A percentile compares a stretch with the other conserved stretches of the same genome.
Evolutionary conservation across 2,888 invertebrate species (phyloP).

Genomic region (Volucella inflata): DNA sequence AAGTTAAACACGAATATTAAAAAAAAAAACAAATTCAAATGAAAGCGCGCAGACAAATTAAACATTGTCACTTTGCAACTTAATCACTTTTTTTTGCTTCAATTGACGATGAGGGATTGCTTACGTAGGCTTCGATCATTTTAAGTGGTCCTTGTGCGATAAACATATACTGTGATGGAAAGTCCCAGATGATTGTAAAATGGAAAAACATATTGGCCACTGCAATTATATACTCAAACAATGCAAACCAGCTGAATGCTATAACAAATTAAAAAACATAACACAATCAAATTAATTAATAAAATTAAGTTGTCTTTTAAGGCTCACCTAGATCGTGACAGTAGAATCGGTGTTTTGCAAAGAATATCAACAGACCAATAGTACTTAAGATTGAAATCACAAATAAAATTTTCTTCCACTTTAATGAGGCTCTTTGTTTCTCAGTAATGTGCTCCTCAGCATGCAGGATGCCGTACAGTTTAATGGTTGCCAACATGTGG

Average conservation of each 20-base stretch:
- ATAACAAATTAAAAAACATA: neutral
- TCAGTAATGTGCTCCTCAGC: slow-evolving; percentile 80
- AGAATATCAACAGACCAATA: slow-evolving; percentile 93
- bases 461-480: slow-evolving; percentile 84
- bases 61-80: slow-evolving; percentile 38
- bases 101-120: slow-evolving; percentile 51
- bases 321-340: slow-evolving; percentile 94
- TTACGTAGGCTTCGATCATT: slow-evolving; percentile 79
- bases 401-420: slow-evolving; percentile 90
- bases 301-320: neutral
- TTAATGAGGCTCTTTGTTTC: slow-evolving; percentile 84
- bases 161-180: slow-evolving; percentile 91
- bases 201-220: slow-evolving; percentile 97
- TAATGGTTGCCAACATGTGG: slow-evolving; percentile 92
- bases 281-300: neutral
- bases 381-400: slow-evolving; percentile 91
- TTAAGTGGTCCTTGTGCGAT: slow-evolving; percentile 86
- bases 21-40: neutral
- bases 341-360: slow-evolving; percentile 93
- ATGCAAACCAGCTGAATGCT: slow-evolving; percentile 98
- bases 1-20: neutral
- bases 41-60: slow-evolving; percentile 29
- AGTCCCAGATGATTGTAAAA: slow-evolving; percentile 93
- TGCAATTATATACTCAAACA: slow-evolving; percentile 96
- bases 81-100: slow-evolving; percentile 67